Evolutionary conservation across 2,797 vertebrate species (phyloP), one percentile per base, ranked within the genome.

Genomic region (Clarias laeviceps): DNA sequence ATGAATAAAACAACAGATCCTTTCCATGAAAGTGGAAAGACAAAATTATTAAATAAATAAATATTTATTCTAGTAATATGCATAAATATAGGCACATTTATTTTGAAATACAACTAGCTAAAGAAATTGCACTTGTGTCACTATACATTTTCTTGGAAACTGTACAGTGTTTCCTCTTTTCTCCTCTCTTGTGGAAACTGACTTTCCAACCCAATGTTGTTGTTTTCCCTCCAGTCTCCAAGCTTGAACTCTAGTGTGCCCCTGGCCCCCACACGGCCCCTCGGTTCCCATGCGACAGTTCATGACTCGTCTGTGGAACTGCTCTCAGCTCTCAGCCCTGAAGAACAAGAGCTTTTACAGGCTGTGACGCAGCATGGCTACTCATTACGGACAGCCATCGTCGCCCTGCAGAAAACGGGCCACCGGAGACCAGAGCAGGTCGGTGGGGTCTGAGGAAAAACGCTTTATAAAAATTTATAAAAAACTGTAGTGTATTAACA

Each of bases 341-440:
- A 97, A 88, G 98, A 99, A 90, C 93, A 95, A 84, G 96, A 97
- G 83, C 94, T 99, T 88, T 94, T 99, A 2, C 93, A 91, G 80
- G 94, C 95, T 0, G 94, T 99, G 66, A 96, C 96, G 0, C 94
- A 95, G 78, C 87, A 93, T 82, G 98, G 98, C 37, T 99, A 98
- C 88, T 93, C 97, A 0, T 90, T 96, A 37, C 94, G 87, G 29
- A 96, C 96, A 27, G 97, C 97, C 88, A 96, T 99, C 82, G 91
- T 95, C 14, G 96, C 97, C 66, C 94, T 99, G 85, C 97, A 99
- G 95, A 98, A 96, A 93, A 97, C 94, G 0, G 96, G 97, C 27
- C 93, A 87, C 74, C 95, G 96, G 89, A 96, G 94, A 80, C 93
- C 96, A n/a, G 95, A 95, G 84, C 96, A 99, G 97, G 98, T 98